These are phyloP conservation scores for Protobothrops flavoviridis DNA, from an alignment of 2,113 vertebrate genomes.

Conservation along the genomic window DNA sequence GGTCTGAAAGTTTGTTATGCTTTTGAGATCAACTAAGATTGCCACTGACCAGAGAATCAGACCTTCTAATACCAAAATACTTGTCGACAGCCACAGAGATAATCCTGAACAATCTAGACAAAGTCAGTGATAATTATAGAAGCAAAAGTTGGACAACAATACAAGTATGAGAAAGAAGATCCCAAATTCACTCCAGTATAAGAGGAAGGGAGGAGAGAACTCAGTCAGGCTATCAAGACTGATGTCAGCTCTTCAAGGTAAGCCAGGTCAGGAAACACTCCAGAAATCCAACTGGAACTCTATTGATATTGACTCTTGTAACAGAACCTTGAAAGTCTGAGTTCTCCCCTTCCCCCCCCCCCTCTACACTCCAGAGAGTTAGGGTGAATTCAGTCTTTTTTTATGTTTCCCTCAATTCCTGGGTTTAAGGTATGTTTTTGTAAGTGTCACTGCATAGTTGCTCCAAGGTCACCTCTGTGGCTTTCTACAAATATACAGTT, in stretches of 20 bases:
- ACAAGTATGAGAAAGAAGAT: background rate
- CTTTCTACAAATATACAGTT: background rate
- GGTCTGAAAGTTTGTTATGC: background rate
- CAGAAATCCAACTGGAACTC: background rate
- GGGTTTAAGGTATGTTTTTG: background rate
- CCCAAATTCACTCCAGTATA: background rate
- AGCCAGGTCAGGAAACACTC: background rate
- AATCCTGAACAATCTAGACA: background rate
- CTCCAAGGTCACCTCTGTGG: background rate
- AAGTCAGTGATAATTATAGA: background rate
- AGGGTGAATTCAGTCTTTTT: background rate
- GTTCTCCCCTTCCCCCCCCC: background rate
- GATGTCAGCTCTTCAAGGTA: background rate
- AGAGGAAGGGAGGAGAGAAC: background rate
- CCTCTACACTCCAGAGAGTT: background rate
- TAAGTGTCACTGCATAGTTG: background rate
- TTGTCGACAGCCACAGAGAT: background rate
- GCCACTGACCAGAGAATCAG: background rate
- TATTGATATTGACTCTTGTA: background rate
- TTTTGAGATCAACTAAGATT: background rate
- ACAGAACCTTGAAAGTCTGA: background rate
- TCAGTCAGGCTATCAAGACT: background rate
- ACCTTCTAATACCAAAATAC: conserved; percentile 18
- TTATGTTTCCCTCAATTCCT: background rate
- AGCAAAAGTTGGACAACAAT: background rate